Evolutionary conservation across 2,113 vertebrate genomes (phyloP).

Genomic region (Oryctolagus cuniculus): mOryCun1.1 NC_091432.1:62610001-62610500

Average conservation of each 20-base stretch:
- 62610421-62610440: background rate
- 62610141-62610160: background rate
- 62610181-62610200: background rate
- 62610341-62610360: background rate
- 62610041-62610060: conserved; percentile 53
- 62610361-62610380: conserved; percentile 19
- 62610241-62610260: background rate
- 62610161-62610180: background rate
- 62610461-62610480: too few relatives aligned
- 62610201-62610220: background rate
- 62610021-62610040: conserved; percentile 82
- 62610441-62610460: too few relatives aligned
- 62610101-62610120: background rate
- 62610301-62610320: background rate
- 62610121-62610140: background rate
- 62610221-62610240: background rate
- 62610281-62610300: background rate
- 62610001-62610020: conserved; percentile 84
- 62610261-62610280: background rate
- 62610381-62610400: background rate
- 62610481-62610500: too few relatives aligned
- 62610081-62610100: background rate
- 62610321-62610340: background rate
- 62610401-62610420: background rate
- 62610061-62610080: background rate